Percentiles rank a stretch among this genome's conserved stretches.
Conservation (phyloP, 2,113 vertebrate genomes). For the Picathartes gymnocephalus region DNA sequence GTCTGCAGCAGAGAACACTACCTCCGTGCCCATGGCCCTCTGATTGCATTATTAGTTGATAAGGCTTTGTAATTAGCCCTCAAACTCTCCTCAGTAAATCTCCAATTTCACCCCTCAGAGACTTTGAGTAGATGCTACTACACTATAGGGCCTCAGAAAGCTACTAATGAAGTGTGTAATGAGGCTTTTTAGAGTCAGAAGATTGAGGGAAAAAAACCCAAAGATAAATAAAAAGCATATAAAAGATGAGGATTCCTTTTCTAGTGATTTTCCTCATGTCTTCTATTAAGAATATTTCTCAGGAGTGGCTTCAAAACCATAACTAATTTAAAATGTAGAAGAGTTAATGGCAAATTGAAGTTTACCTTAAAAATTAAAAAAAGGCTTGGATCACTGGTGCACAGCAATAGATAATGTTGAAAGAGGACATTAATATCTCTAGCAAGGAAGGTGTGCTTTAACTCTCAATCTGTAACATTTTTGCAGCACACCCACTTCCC, state of each 20-base stretch:
- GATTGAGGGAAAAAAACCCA: neutral
- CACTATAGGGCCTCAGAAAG: slow-evolving; percentile 22
- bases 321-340: neutral
- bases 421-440: neutral
- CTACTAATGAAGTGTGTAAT: slow-evolving; percentile 56
- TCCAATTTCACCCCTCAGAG: slow-evolving; percentile 60
- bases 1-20: neutral
- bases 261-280: neutral
- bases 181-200: slow-evolving; percentile 43
- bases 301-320: neutral
- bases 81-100: slow-evolving; percentile 47
- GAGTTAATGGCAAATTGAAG: neutral
- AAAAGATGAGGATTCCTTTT: neutral
- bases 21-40: neutral
- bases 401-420: neutral
- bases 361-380: neutral
- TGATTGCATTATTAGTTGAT: slow-evolving; percentile 35
- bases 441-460: neutral
- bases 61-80: slow-evolving; percentile 53
- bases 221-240: slow-evolving; percentile 38
- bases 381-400: neutral
- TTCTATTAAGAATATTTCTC: neutral
- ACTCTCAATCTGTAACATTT: neutral
- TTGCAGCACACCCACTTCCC: neutral
- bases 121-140: slow-evolving; percentile 25